Base-by-base conservation (phyloP, 2,797 vertebrate species). In the Anableps anableps region DNA sequence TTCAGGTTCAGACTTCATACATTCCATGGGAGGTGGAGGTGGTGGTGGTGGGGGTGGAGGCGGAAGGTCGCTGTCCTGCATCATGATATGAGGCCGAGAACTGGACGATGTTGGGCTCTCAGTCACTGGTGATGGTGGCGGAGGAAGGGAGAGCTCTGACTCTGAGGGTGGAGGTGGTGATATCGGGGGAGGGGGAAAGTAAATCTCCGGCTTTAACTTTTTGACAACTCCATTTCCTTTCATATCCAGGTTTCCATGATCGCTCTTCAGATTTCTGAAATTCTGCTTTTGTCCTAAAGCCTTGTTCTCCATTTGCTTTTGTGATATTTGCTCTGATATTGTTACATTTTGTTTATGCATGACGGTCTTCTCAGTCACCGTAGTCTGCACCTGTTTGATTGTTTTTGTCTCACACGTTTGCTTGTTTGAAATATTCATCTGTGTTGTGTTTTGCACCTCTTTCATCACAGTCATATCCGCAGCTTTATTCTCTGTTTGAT, bases 81-180 rank as follows among this genome's bases (percentile, higher is more conserved):
- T 96, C 84, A 91, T 92, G 78, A 93, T 88, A 23, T 93, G 81
- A 41, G 92, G 91, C 41, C 55, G 77, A 31, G 89, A 94, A 10
- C 93, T 87, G 47, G 88, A 80, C 51, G 89, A 88, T 2, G 64
- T 85, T 0, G 93, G 93, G 83, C 86, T 90, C 76, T 95, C 90
- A 36, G 92, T 83, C 82, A 96, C 92, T 1, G 96, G 95, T 4
- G 97, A 95, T 2, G 97, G 97, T 1, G 97, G 97, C 0, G 96
- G 95, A 80, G 96, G 97, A 53, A 97, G 95, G 71, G 96, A 97
- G 79, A 97, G 92, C 88, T 98, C 97, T 2, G 94, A 95, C 92
- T 97, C 96, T 62, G 96, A 96, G 5, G 91, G 91, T 0, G 95
- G 96, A 70, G 95, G 96, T 0, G 95, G 95, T 0, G 95, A 95